Percentiles rank a stretch among this genome's conserved stretches.
phyloP scores from a whole-genome alignment of 2,113 vertebrate species.

The Anoplopoma fimbria region DNA sequence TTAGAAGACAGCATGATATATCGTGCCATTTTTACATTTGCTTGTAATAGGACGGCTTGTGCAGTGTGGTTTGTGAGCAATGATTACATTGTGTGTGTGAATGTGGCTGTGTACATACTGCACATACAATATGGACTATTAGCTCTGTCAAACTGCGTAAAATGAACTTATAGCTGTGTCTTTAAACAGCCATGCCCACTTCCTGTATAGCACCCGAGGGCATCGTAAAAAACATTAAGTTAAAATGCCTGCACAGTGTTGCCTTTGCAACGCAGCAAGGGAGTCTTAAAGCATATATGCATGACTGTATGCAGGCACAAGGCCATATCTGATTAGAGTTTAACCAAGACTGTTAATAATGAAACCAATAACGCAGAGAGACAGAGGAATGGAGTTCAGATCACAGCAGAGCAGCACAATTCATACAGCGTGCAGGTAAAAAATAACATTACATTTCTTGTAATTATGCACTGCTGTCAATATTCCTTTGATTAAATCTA shows the following conservation, averaged over 20 bases:
- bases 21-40: slow-evolving; percentile 20
- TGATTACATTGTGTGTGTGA: slow-evolving; percentile 1
- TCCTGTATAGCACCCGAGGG: slow-evolving; percentile 44
- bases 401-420: slow-evolving; percentile 5
- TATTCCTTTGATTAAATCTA: background rate
- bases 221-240: slow-evolving; percentile 50
- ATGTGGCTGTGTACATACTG: slow-evolving; percentile 22
- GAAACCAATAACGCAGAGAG: slow-evolving; percentile 21
- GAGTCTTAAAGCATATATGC: slow-evolving; percentile 47
- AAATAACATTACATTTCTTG: background rate
- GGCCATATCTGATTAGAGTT: slow-evolving; percentile 34
- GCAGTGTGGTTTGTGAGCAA: background rate
- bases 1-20: background rate
- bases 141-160: slow-evolving; percentile 36
- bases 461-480: background rate
- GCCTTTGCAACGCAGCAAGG: slow-evolving; percentile 35
- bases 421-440: background rate
- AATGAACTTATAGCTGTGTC: slow-evolving; percentile 39
- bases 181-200: slow-evolving; percentile 40
- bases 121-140: slow-evolving; percentile 27
- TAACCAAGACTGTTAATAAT: slow-evolving; percentile 9
- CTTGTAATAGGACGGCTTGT: background rate
- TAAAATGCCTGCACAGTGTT: slow-evolving; percentile 53
- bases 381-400: background rate
- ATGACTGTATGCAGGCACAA: slow-evolving; percentile 16